These are phyloP conservation scores for Mastomys natalensis DNA, from an alignment of 2,113 vertebrate species.

Conservation along the genomic window DNA sequence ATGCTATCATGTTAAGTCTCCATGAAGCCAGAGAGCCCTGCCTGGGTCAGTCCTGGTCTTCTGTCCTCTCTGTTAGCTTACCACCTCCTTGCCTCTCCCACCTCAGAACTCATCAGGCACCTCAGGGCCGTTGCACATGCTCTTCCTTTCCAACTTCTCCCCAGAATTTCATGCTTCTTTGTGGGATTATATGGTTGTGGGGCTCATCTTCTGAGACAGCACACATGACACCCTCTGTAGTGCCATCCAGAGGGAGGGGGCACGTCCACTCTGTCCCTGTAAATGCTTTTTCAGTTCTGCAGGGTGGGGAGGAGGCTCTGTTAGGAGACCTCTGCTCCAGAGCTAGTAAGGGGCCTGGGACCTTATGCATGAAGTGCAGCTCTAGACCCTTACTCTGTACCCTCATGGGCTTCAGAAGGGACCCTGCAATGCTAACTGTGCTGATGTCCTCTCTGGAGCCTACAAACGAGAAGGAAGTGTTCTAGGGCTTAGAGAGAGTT, in stretches of 20 bases:
- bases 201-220: not conserved
- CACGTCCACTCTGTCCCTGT: not conserved
- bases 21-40: not conserved
- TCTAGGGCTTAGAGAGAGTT: not conserved
- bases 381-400: not conserved
- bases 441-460: not conserved
- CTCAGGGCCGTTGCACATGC: not conserved
- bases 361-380: not conserved
- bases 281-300: not conserved
- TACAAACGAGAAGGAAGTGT: not conserved
- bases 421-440: not conserved
- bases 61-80: rapidly evolving
- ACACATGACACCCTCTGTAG: rapidly evolving
- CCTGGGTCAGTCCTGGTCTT: not conserved
- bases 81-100: not conserved
- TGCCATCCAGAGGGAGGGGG: not conserved
- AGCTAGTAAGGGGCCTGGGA: not conserved
- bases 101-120: no score
- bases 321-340: not conserved
- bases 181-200: not conserved
- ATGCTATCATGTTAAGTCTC: not conserved
- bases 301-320: not conserved
- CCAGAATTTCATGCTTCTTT: not conserved
- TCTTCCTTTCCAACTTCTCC: not conserved
- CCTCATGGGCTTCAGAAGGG: not conserved